Evolutionary conservation across 2,113 vertebrate genomes (phyloP).

Genomic region (Pseudois nayaur): DNA sequence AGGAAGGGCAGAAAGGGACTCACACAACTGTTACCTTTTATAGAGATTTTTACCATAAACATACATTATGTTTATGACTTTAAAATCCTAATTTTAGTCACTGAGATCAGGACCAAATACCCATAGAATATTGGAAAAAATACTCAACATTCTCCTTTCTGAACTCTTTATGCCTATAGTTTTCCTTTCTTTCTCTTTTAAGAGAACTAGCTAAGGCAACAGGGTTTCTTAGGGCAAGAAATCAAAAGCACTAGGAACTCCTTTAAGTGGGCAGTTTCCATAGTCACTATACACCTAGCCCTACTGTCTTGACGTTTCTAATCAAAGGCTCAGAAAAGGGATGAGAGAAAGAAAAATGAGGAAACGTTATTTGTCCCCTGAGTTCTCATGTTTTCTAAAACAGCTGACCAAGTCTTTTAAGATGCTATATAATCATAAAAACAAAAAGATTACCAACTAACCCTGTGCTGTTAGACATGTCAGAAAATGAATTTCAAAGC

Average conservation of each 20-base stretch:
- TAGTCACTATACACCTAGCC: neutral
- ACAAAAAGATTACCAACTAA: neutral
- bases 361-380: neutral
- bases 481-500: neutral
- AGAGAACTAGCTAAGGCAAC: neutral
- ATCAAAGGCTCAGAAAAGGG: neutral
- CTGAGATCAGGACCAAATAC: neutral
- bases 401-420: neutral
- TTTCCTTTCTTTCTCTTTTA: neutral
- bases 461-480: neutral
- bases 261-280: neutral
- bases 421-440: neutral
- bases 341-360: neutral
- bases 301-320: neutral
- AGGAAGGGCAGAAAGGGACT: neutral
- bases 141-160: neutral
- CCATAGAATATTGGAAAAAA: neutral
- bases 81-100: neutral
- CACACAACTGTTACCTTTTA: neutral
- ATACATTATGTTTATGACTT: neutral
- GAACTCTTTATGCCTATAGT: neutral
- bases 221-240: neutral
- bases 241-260: neutral
- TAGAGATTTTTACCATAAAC: neutral
- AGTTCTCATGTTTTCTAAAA: neutral